Evolutionary conservation across 2,888 invertebrate genomes (phyloP), one percentile per base, ranked within the genome.

Genomic region (Leptura quadrifasciata): DNA sequence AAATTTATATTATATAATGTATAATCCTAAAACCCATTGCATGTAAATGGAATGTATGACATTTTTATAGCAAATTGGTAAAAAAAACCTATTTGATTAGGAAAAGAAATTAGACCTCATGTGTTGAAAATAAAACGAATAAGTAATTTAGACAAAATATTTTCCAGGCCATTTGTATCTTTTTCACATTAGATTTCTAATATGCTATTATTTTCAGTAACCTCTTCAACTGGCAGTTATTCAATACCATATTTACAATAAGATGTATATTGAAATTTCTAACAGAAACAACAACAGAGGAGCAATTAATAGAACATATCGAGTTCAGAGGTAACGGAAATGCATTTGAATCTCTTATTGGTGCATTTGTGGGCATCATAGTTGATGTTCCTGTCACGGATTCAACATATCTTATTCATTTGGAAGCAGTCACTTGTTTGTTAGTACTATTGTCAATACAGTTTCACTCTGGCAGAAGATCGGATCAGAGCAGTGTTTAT

Each of bases 181-280:
- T 8, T 8, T 31, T 31, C 0, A 31, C 27, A 31, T 31, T 31
- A 31, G 6, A 15, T 52, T 52, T 52, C n/a, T 52, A 15, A 52
- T 8, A 52, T n/a, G 15, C 17, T 52, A 84, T 93, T 84, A 75
- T 81, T 91, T 91, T 74, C 87, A 94, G 94, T 84, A 92, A 93
- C 82, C 91, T 94, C 84, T 94, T 97, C 84, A 95, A 96, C 69
- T 98, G 98, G 97, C 98, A 98, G 89, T 95, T 97, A 0, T 97
- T 95, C 89, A 99, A 99, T 90, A 95, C 97, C 0, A 89, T 99
- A 64, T 97, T 98, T 86, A 95, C 98, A 27, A 94, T 98, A 75
- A 92, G 98, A 84, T 95, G 92, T 80, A 93, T 95, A 79, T 90
- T 94, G 76, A 98, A 98, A 88, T 98, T 97, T 87, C 91, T 98